These are phyloP conservation scores for Gadus chalcogrammus DNA, from an alignment of 2,113 vertebrate genomes.

Conservation along the genomic window DNA sequence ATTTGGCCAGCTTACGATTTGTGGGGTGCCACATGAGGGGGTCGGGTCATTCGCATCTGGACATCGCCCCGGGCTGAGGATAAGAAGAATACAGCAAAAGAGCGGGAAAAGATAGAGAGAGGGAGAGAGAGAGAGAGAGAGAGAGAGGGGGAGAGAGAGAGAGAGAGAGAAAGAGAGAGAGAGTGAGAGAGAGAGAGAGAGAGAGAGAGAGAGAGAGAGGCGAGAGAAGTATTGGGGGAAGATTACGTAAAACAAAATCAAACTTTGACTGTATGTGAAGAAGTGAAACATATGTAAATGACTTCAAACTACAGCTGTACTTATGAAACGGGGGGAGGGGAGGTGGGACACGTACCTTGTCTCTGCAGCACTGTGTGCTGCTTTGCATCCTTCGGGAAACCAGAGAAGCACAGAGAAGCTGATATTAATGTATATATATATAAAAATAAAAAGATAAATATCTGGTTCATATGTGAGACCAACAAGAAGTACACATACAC, in stretches of 20 bases:
- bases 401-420: slow-evolving; percentile 6
- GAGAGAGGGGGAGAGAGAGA: too few relatives aligned
- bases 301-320: not conserved
- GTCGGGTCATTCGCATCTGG: slow-evolving; percentile 79
- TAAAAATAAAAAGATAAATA: not conserved
- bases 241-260: not conserved
- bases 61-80: slow-evolving; percentile 80
- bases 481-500: not conserved
- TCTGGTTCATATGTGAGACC: not conserved
- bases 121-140: not conserved
- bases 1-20: slow-evolving; percentile 87
- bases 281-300: not conserved
- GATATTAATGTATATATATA: not conserved
- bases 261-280: not conserved
- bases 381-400: slow-evolving; percentile 76
- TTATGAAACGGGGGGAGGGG: not conserved
- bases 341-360: slow-evolving; percentile 76
- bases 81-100: slow-evolving; percentile 6
- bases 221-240: slow-evolving; percentile 5
- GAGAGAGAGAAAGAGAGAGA: not conserved
- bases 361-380: slow-evolving; percentile 79
- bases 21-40: slow-evolving; percentile 80
- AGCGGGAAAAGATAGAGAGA: not conserved
- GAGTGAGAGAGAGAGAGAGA: not conserved
- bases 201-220: too few relatives aligned